A percentile compares a stretch with the other conserved stretches of the same genome.
These are phyloP conservation scores for Bimastos eiseni DNA, from an alignment of 2,888 invertebrate species.

Conservation along the genomic window DNA sequence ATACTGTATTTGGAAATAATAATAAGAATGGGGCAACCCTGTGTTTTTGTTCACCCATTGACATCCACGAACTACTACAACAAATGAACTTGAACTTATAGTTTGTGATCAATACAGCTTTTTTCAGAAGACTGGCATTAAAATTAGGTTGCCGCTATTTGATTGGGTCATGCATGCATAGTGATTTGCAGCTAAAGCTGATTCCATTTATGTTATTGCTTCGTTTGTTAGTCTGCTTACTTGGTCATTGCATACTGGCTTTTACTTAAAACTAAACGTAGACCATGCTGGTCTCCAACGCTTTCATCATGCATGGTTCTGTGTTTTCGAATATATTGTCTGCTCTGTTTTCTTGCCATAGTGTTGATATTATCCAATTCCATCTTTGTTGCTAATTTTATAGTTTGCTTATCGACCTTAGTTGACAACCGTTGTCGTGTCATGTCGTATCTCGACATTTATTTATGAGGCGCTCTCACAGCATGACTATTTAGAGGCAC, in stretches of 20 bases:
- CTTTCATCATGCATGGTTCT: neutral
- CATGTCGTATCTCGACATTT: too few relatives aligned
- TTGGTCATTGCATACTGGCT: neutral
- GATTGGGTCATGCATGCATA: neutral
- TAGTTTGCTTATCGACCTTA: neutral
- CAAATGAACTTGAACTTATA: too few relatives aligned
- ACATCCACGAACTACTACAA: too few relatives aligned
- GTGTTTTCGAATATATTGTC: neutral
- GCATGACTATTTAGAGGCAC: too few relatives aligned
- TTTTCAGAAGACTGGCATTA: too few relatives aligned
- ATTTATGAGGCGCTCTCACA: too few relatives aligned
- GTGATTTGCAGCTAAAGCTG: neutral
- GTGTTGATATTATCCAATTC: neutral
- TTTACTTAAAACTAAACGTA: neutral
- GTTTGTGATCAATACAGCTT: too few relatives aligned
- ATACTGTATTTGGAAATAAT: too few relatives aligned
- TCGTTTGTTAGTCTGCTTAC: neutral
- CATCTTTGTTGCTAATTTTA: neutral
- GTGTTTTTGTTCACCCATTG: too few relatives aligned
- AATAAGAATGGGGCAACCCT: neutral
- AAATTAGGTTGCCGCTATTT: too few relatives aligned
- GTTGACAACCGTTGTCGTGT: too few relatives aligned
- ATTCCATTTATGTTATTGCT: neutral
- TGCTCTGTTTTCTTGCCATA: neutral
- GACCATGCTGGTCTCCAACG: neutral